Evolutionary conservation across 1,140 invertebrate genomes (phyloP).

Genomic region (Sycophila sp.): DNA sequence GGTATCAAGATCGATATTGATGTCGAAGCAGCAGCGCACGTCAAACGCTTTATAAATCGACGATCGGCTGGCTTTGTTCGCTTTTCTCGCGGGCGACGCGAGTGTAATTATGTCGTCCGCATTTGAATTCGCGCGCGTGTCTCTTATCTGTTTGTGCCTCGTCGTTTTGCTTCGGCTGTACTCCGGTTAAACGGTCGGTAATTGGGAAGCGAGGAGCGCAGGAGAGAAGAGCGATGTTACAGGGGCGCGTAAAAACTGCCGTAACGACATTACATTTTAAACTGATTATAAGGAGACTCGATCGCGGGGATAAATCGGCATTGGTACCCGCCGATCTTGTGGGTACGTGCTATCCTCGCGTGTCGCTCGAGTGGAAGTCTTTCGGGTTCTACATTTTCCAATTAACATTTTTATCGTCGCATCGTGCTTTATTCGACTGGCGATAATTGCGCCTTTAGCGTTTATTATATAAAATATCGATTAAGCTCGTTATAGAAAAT

Average conservation of each 20-base stretch:
- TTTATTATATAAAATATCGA: conserved; percentile 8
- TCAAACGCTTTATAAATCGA: conserved; percentile 28
- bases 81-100: not conserved
- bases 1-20: conserved; percentile 45
- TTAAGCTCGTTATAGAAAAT: not conserved
- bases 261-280: not conserved
- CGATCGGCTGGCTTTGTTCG: not conserved
- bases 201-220: not conserved
- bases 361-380: not conserved
- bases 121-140: conserved; percentile 24
- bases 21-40: conserved; percentile 33
- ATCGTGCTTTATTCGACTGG: not conserved
- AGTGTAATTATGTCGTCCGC: conserved; percentile 33
- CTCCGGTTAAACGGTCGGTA: not conserved
- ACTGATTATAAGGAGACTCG: not conserved
- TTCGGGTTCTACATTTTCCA: not conserved
- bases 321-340: not conserved
- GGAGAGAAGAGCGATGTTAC: too few species aligned
- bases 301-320: not conserved
- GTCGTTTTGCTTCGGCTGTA: not conserved
- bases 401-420: not conserved
- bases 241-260: not conserved
- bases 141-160: conserved; percentile 11
- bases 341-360: not conserved
- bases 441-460: not conserved